Base-by-base conservation (phyloP, 2,113 vertebrate species). In the Eidolon helvum region DNA sequence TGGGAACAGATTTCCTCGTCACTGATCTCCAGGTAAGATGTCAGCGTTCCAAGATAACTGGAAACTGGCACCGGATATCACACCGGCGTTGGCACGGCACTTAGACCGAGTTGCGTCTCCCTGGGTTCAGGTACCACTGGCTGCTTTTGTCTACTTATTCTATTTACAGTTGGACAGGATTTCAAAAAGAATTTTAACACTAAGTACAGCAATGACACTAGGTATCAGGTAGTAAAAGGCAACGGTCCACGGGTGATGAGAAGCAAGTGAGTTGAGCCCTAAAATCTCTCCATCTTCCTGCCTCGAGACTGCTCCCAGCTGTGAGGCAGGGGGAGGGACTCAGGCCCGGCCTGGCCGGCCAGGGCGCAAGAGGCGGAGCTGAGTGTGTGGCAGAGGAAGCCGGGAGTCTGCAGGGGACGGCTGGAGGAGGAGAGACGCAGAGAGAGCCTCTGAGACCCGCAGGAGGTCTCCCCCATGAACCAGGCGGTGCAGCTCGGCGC, bases 71-170 rank as follows among this genome's bases (percentile, higher is more conserved):
- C 53, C 8, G 1, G 24, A 3, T 33, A 14, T 69, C 61, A 35
- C n/a, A 19, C 7, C 35, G 14, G 21, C 35, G 30, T 35, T 12
- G 2, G 5, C 16, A 1, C 5, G 1, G 77, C 15, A 7, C 78
- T 9, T 7, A 21, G 33, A 0, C 19, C 53, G 26, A 35, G 30
- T 6, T 9, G 6, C 0, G 0, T 18, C 28, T 63, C 5, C 24
- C n/a, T 45, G 69, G 28, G 18, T 30, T 30, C 6, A 4, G 3
- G 16, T 12, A 38, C 16, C 28, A 5, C 57, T n/a, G 50, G 24
- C 9, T 45, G 28, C 28, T 30, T 79, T 59, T 18, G 21, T 14
- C 14, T 9, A 28, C 33, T 28, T 59, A 30, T 24, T 38, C 18
- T 33, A 5, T 55, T 43, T 45, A 43, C 50, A 19, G 16, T 30